Base-by-base conservation (phyloP, 2,113 vertebrate genomes). In the Apeltes quadracus region DNA sequence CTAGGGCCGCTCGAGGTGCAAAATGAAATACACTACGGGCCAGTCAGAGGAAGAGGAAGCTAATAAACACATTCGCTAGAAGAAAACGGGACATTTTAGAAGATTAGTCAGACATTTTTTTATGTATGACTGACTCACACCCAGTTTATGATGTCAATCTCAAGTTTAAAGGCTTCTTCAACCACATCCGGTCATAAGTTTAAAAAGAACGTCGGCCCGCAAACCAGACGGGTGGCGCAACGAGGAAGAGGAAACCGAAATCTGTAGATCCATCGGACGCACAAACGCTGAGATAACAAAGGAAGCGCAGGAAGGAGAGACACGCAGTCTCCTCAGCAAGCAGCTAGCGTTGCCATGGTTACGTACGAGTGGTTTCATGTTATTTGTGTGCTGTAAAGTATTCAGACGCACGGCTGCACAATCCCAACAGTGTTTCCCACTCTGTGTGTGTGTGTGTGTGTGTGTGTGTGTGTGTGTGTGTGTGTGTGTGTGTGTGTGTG, bases 381-480 rank as follows among this genome's bases (percentile, higher is more conserved):
- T 20, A 46, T 46, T 46, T 7, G 9, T 7, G 20, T 20, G 48
- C 46, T 22, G 46, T 50, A 14, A 13, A 25, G 25, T 23, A 25
- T 25, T 25, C 38, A 23, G 6, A 53, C 18, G 50, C 48, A n/a
- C n/a, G 16, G 44, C 72, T 58, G 29, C 6, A 55, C 43, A 12
- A 62, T 56, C 43, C 55, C 57, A 57, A 63, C 34, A 70, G 65
- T 74, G 57, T 68, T 72, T 68, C 80, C 29, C 61, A 13, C 12
- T 43, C 9, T 15, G 32, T 34, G 32, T 34, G 32, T 50, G 16
- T n/a, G 0, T 58, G 25, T 53, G 32, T 53, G 22, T 20, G 11
- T 50, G 20, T 75, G 18, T 61, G 27, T 66, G 53, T 78, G 9
- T 53, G 3, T 61, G 29, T 61, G 38, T 62, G 16, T 38, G 0